A percentile compares a stretch with the other conserved stretches of the same genome.
Conservation (phyloP, 2,797 vertebrate species). For the Corythornis leucogaster region DNA sequence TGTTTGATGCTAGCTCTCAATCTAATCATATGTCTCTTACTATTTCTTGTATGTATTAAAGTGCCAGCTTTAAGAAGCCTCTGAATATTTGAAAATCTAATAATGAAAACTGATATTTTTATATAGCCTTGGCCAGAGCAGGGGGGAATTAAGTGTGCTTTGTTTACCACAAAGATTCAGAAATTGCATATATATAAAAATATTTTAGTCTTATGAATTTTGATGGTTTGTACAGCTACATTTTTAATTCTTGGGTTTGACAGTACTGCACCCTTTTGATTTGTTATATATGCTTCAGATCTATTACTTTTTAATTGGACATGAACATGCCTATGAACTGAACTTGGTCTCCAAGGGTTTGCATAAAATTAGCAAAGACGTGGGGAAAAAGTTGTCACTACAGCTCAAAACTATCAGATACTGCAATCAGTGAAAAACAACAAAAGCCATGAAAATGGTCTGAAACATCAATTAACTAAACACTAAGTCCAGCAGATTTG, state of each 20-base stretch:
- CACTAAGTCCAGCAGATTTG: neutral
- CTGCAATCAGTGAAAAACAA: neutral
- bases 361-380: neutral
- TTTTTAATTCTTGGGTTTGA: constrained; percentile 20
- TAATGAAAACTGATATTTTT: neutral
- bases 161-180: neutral
- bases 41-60: neutral
- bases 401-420: neutral
- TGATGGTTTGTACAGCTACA: neutral
- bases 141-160: neutral
- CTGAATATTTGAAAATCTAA: neutral
- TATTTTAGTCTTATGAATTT: neutral
- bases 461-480: fast-evolving
- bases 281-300: constrained; percentile 27
- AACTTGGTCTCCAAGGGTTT: neutral
- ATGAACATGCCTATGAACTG: neutral
- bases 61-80: neutral
- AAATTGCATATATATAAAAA: neutral
- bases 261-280: constrained; percentile 15
- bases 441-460: neutral
- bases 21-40: neutral
- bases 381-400: neutral
- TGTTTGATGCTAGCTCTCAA: neutral
- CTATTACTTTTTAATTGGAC: constrained; percentile 54
- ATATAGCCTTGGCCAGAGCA: neutral